Conservation (phyloP, 2,888 invertebrate species). For the Notodonta ziczac region DNA sequence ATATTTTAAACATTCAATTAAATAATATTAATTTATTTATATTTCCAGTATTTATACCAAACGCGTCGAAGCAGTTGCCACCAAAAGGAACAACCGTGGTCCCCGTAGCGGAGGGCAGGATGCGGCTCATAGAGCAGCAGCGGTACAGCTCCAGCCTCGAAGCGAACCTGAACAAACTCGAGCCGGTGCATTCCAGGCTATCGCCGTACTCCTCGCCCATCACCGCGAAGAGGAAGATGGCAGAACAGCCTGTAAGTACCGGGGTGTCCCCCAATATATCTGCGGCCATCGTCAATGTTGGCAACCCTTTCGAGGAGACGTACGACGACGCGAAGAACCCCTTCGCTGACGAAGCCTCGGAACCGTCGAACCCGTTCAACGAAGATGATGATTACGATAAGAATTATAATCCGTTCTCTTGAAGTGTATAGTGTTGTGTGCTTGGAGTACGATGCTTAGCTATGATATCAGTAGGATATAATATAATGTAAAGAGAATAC, state of each 20-base stretch:
- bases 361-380: constrained; percentile 82
- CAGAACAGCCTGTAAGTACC: constrained; percentile 38
- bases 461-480: neutral
- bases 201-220: constrained; percentile 51
- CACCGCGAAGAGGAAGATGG: constrained; percentile 32
- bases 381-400: constrained; percentile 88
- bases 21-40: neutral
- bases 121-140: constrained; percentile 80
- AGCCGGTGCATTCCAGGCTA: constrained; percentile 51
- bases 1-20: no score
- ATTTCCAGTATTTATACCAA: constrained; percentile 68
- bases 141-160: constrained; percentile 86
- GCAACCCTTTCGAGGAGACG: constrained; percentile 73
- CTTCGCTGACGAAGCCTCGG: constrained; percentile 82
- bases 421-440: constrained; percentile 33
- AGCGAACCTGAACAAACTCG: constrained; percentile 78
- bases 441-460: no score
- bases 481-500: neutral
- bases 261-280: constrained; percentile 54
- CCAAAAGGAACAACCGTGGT: constrained; percentile 72
- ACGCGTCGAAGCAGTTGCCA: constrained; percentile 57
- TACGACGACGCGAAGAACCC: constrained; percentile 88
- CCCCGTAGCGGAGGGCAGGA: constrained; percentile 84
- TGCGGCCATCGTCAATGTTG: constrained; percentile 28
- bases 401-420: constrained; percentile 90